Evolutionary conservation across 1,140 invertebrate genomes (phyloP).

Genomic region (Drosophila oshimai): DNA sequence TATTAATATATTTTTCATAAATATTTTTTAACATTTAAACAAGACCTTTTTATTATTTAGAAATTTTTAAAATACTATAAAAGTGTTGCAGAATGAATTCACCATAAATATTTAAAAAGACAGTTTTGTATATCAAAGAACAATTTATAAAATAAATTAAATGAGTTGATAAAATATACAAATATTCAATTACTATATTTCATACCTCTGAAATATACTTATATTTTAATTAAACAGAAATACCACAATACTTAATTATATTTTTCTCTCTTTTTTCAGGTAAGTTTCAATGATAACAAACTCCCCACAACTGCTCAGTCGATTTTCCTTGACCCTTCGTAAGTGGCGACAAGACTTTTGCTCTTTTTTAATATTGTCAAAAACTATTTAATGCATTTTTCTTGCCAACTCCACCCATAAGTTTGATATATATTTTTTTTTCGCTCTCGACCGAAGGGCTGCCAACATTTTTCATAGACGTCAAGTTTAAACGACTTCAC

Average conservation of each 20-base stretch:
- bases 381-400: constrained; percentile 59
- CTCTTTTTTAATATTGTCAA: constrained; percentile 52
- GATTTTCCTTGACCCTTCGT: constrained; percentile 10
- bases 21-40: no score
- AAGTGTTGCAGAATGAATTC: no score
- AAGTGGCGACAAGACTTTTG: constrained; percentile 39
- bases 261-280: constrained; percentile 41
- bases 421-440: no score
- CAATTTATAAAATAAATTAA: background rate
- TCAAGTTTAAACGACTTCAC: constrained; percentile 72
- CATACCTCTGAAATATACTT: background rate
- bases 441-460: background rate
- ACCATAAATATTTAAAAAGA: no score
- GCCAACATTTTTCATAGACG: constrained; percentile 67
- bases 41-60: no score
- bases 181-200: no score
- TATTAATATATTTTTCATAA: no score
- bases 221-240: background rate
- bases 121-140: background rate
- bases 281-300: constrained; percentile 37
- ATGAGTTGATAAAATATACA: no score
- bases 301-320: background rate
- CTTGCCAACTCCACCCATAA: constrained; percentile 21
- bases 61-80: no score
- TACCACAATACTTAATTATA: background rate